Evolutionary conservation across 2,797 vertebrate species (phyloP).

Genomic region (Rhyacichthys aspro): DNA sequence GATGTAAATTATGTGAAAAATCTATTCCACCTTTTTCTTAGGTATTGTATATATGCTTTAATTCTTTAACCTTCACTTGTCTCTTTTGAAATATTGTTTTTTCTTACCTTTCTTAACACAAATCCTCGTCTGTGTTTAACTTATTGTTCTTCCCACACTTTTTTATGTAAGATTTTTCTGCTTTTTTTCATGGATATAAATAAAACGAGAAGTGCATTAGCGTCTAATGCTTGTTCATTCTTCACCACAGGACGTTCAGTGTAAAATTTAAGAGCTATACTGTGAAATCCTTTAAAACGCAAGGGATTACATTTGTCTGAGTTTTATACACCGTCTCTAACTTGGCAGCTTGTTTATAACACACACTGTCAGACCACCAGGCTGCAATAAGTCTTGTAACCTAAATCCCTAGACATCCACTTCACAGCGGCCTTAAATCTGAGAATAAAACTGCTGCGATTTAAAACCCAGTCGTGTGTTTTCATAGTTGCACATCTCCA

Average conservation of each 20-base stretch:
- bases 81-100: slow-evolving; percentile 44
- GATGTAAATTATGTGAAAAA: slow-evolving; percentile 76
- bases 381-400: slow-evolving; percentile 15
- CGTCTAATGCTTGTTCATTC: slow-evolving; percentile 19
- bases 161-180: slow-evolving; percentile 50
- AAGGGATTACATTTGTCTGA: slow-evolving; percentile 21
- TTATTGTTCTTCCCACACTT: slow-evolving; percentile 70
- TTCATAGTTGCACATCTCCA: slow-evolving; percentile 6
- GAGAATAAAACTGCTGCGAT: slow-evolving; percentile 17
- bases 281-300: slow-evolving; percentile 12
- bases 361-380: slow-evolving; percentile 15
- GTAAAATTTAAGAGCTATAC: slow-evolving; percentile 3
- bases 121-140: slow-evolving; percentile 68
- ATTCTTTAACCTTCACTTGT: slow-evolving; percentile 55
- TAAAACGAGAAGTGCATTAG: slow-evolving; percentile 67
- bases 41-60: slow-evolving; percentile 73
- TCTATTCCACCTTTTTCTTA: slow-evolving; percentile 53
- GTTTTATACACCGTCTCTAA: slow-evolving; percentile 27
- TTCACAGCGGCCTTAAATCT: slow-evolving; percentile 38
- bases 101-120: slow-evolving; percentile 47
- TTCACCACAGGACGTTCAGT: slow-evolving; percentile 21
- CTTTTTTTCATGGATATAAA: slow-evolving; percentile 63
- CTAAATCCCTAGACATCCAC: slow-evolving; percentile 31
- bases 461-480: slow-evolving; percentile 21
- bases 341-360: slow-evolving; percentile 17